phyloP scores from a whole-genome alignment of 2,113 vertebrate species.

The Phyllostomus hastatus region DNA sequence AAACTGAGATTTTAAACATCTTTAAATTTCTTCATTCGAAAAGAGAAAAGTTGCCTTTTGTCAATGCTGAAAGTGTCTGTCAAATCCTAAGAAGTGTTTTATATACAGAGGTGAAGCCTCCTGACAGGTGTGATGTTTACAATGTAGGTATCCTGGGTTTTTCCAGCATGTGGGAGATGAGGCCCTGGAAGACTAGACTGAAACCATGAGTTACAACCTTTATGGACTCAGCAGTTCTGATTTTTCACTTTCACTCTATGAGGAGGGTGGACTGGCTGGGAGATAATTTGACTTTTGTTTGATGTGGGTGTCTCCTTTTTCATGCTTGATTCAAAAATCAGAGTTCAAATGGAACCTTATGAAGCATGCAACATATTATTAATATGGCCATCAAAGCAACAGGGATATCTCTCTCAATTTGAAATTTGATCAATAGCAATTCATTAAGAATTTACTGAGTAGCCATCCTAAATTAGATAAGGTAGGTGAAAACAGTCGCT shows the following conservation, averaged over 20 bases:
- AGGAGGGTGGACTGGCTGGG: not conserved
- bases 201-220: not conserved
- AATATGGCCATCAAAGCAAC: slow-evolving; percentile 6
- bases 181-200: not conserved
- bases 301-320: not conserved
- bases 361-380: slow-evolving; percentile 31
- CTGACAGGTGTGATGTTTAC: not conserved
- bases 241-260: not conserved
- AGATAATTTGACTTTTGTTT: not conserved
- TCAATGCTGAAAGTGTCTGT: not conserved
- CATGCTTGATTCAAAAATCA: slow-evolving; percentile 38
- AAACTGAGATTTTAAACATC: not conserved
- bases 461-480: not conserved
- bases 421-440: slow-evolving; percentile 54
- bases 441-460: slow-evolving; percentile 30
- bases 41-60: not conserved
- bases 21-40: not conserved
- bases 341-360: slow-evolving; percentile 28
- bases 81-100: not conserved
- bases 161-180: not conserved
- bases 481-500: not conserved
- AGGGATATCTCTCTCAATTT: not conserved
- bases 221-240: not conserved
- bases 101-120: fast-evolving
- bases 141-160: not conserved